These are phyloP conservation scores for Strongylocentrotus purpuratus DNA, from an alignment of 35 echinoderm and acorn worm species.

Conservation along the genomic window DNA sequence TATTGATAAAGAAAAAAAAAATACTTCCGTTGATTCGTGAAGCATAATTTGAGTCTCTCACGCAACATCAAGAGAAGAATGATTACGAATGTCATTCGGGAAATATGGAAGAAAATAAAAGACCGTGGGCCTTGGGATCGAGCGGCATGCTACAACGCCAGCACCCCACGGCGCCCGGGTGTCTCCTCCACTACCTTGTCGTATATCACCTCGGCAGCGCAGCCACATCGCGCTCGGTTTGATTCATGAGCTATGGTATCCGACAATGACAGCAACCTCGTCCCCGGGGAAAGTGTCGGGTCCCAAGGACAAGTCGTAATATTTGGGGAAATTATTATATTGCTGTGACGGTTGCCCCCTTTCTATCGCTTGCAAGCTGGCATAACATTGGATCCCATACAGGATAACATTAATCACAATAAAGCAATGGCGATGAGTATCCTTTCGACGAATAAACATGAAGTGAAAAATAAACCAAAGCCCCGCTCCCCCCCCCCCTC, in stretches of 20 bases:
- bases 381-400: constrained; percentile 5
- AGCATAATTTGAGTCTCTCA: constrained; percentile 35
- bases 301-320: constrained; percentile 10
- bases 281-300: not conserved
- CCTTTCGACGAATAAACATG: not conserved
- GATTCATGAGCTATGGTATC: constrained; percentile 21
- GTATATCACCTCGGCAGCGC: constrained; percentile 35
- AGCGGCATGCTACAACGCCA: constrained; percentile 27
- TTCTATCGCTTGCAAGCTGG: not conserved
- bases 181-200: constrained; percentile 2
- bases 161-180: constrained; percentile 23
- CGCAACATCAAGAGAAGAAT: constrained; percentile 21
- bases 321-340: not conserved
- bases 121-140: not conserved
- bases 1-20: not conserved
- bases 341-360: not conserved
- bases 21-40: not conserved
- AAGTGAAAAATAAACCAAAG: no score
- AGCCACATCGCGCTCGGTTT: not conserved
- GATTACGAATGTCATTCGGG: constrained; percentile 27
- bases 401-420: constrained; percentile 7
- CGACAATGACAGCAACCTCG: constrained; percentile 14
- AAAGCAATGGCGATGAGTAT: not conserved
- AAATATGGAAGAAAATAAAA: constrained; percentile 25
- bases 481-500: no score